Conservation (phyloP, 1,140 invertebrate genomes). For the Drosophila bocqueti region DNA sequence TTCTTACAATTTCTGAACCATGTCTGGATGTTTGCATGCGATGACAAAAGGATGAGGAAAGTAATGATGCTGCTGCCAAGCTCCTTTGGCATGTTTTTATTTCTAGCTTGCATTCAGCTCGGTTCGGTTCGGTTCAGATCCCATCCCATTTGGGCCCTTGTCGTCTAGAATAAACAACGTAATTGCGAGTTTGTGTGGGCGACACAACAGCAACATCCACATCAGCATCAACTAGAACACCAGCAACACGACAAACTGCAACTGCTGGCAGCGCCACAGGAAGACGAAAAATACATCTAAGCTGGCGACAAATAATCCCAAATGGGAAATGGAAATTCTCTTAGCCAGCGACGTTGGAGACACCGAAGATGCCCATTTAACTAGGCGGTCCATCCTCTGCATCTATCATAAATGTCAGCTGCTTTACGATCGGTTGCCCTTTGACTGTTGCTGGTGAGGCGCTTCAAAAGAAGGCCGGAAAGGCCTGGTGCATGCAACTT, state of each 20-base stretch:
- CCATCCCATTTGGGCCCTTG: constrained; percentile 60
- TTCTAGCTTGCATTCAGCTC: constrained; percentile 41
- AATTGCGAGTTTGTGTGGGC: constrained; percentile 81
- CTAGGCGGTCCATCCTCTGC: constrained; percentile 37
- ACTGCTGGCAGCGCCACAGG: constrained; percentile 29
- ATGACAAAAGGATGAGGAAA: constrained; percentile 64
- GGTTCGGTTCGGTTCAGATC: constrained; percentile 7
- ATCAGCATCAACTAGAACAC: constrained; percentile 26
- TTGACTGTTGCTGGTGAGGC: constrained; percentile 60
- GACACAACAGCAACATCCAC: constrained; percentile 51
- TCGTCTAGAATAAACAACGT: constrained; percentile 80
- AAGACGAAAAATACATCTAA: constrained; percentile 45
- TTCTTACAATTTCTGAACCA: constrained; percentile 68
- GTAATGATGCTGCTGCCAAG: constrained; percentile 52
- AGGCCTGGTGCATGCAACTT: constrained; percentile 46
- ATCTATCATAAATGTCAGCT: constrained; percentile 76
- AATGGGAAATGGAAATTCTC: constrained; percentile 48
- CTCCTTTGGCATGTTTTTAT: constrained; percentile 55
- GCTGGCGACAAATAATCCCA: constrained; percentile 77
- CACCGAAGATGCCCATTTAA: constrained; percentile 27
- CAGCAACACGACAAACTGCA: constrained; percentile 14
- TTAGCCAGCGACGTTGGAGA: constrained; percentile 33
- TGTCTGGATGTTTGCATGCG: constrained; percentile 78
- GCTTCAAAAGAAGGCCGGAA: constrained; percentile 72
- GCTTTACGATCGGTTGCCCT: constrained; percentile 77